phyloP scores from a whole-genome alignment of 1,140 invertebrate species.

The Drosophila pseudoananassae region DNA sequence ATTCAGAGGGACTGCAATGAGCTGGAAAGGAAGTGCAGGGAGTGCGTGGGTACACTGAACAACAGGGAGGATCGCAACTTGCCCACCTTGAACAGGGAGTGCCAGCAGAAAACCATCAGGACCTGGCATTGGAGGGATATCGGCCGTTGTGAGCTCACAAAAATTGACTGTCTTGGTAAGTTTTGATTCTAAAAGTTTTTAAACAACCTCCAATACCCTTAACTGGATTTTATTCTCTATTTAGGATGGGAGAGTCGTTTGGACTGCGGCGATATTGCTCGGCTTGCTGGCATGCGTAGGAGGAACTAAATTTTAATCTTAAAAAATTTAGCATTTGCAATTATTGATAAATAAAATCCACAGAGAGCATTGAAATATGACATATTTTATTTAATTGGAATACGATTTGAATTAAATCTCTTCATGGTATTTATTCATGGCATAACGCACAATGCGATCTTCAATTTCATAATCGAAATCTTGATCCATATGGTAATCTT shows the following conservation, averaged over 20 bases:
- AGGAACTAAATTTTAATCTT: not conserved
- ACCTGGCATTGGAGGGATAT: slow-evolving; percentile 42
- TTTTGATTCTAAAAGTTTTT: not conserved
- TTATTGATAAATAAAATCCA: slow-evolving; percentile 1
- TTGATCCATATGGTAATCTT: not conserved
- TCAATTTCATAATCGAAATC: slow-evolving; percentile 19
- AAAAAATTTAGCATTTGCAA: not conserved
- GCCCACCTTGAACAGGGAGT: slow-evolving; percentile 23
- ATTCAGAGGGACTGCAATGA: slow-evolving; percentile 14
- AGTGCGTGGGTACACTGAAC: slow-evolving; percentile 11
- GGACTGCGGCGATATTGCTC: slow-evolving; percentile 33
- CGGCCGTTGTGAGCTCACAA: slow-evolving; percentile 38
- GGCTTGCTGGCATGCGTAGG: slow-evolving; percentile 8
- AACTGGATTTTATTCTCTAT: not conserved
- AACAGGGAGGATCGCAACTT: slow-evolving; percentile 1
- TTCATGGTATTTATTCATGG: slow-evolving; percentile 19
- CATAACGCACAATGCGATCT: slow-evolving; percentile 39
- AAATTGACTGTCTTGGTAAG: slow-evolving; percentile 28
- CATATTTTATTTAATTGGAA: not conserved
- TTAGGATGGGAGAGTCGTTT: slow-evolving; percentile 19
- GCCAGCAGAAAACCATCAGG: slow-evolving; percentile 6
- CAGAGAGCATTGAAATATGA: slow-evolving; percentile 38
- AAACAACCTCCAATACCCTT: not conserved
- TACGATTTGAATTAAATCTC: slow-evolving; percentile 14
- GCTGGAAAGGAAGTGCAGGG: slow-evolving; percentile 1